Percentiles rank a stretch among this genome's conserved stretches.
phyloP scores from a whole-genome alignment of 2,797 vertebrate species.

The Apogon talboti region DNA sequence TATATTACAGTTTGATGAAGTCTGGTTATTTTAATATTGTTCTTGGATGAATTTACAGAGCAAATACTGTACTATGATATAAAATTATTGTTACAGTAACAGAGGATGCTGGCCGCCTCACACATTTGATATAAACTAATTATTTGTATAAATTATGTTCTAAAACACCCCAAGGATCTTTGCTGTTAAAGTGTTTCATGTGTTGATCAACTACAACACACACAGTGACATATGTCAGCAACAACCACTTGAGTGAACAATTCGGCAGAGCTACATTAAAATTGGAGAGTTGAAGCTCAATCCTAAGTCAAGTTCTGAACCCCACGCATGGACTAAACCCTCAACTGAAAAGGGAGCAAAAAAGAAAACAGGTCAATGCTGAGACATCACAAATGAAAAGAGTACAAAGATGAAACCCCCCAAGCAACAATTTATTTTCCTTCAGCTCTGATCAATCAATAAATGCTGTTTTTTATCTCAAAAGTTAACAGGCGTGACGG shows the following conservation, averaged over 20 bases:
- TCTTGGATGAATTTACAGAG: no score
- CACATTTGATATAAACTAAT: no score
- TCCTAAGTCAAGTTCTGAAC: slow-evolving; percentile 6
- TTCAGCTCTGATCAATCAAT: not conserved
- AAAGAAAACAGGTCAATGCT: slow-evolving; percentile 10
- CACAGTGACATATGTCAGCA: not conserved
- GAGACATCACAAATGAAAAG: slow-evolving; percentile 18
- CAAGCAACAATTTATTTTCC: slow-evolving; percentile 1
- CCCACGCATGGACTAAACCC: not conserved
- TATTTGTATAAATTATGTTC: no score
- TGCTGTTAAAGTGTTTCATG: no score
- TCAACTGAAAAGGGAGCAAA: not conserved
- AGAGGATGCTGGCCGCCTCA: no score
- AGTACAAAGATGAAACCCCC: not conserved
- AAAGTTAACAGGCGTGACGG: not conserved
- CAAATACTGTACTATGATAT: no score
- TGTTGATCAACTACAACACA: no score
- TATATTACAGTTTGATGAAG: no score
- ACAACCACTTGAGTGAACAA: not conserved
- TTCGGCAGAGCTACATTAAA: not conserved
- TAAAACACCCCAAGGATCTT: no score
- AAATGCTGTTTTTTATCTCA: not conserved
- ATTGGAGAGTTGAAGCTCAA: not conserved
- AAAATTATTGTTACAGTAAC: no score
- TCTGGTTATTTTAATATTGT: no score